A percentile compares a stretch with the other conserved stretches of the same genome.
phyloP scores from a whole-genome alignment of 2,888 invertebrate genomes.

The Hirtodrosophila alboralis region DNA sequence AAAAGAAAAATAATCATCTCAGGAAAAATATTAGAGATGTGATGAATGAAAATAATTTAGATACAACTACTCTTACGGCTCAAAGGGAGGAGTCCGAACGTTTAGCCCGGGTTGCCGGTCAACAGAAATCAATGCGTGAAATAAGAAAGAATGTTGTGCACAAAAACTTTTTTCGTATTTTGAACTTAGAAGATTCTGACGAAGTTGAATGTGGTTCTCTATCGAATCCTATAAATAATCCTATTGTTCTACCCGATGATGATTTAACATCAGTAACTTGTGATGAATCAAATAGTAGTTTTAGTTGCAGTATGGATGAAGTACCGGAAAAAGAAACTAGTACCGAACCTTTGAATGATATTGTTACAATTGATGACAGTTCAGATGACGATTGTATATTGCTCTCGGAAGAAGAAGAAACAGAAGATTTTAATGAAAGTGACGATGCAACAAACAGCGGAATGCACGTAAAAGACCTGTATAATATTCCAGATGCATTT shows the following conservation, averaged over 20 bases:
- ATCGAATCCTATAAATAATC: conserved; percentile 34
- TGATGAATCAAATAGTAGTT: conserved; percentile 68
- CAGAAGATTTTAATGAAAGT: conserved; percentile 87
- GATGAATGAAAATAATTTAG: conserved; percentile 95
- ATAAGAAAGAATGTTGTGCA: conserved; percentile 90
- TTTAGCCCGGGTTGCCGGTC: conserved; percentile 92
- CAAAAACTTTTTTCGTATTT: conserved; percentile 87
- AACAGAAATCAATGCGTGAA: conserved; percentile 92
- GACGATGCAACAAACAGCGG: conserved; percentile 96
- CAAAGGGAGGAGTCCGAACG: conserved; percentile 97
- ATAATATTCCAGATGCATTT: conserved; percentile 95
- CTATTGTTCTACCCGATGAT: conserved; percentile 59
- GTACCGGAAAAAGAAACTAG: conserved; percentile 56
- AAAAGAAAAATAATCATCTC: conserved; percentile 86
- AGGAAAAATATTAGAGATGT: conserved; percentile 96
- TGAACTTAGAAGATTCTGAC: conserved; percentile 66
- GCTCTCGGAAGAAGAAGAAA: conserved; percentile 91
- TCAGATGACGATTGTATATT: conserved; percentile 94
- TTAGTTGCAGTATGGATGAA: conserved; percentile 66
- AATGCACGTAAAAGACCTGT: conserved; percentile 95
- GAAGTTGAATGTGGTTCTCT: conserved; percentile 51
- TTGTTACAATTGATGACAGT: conserved; percentile 91
- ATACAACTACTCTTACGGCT: conserved; percentile 95
- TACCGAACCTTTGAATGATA: conserved; percentile 65
- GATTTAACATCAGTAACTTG: conserved; percentile 56